Base-by-base conservation (phyloP, 2,113 vertebrate genomes). In the Apaloderma vittatum region DNA sequence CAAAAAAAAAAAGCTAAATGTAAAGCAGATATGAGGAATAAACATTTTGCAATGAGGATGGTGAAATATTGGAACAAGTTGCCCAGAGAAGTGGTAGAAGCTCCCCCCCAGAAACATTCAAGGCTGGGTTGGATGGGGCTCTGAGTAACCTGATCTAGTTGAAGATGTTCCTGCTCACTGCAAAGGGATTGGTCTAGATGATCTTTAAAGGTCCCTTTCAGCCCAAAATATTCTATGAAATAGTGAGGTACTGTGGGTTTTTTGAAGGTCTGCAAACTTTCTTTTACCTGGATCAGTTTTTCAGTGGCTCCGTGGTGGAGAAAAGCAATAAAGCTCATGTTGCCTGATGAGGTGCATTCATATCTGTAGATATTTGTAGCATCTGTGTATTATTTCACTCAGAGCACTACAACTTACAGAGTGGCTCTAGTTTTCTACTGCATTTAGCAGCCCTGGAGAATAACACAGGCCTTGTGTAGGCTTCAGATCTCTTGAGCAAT, bases 311-410 rank as follows among this genome's bases (percentile, higher is more conserved):
- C 22, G 5, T 15, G 8, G 17, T 37, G 48, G 24, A 67, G 21
- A 61, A 34, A 61, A 76, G 9, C 11, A 19, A 6, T 24, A 15
- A 36, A 19, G 4, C 6, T 79, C 9, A 15, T 0, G 0, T 26
- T 67, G 40, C 16, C 36, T 52, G 22, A 40, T 15, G 37, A 72
- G n/a, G 10, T 26, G 8, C 62, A 26, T 12, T 27, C 22, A 15
- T 46, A 45, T n/a, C 37, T 83, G 49, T 18, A 51, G 58, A 4
- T 36, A 51, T 29, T 72, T 86, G 11, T 57, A 70, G 18, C 3
- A n/a, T 18, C 57, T 40, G 70, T 65, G 11, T 7, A 29, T 70
- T 51, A 37, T 83, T 83, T 70, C 40, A 54, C 7, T 10, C 18
- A 43, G 18, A 62, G 5, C 19, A 43, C 11, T 55, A 12, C 2